A percentile compares a stretch with the other conserved stretches of the same genome.
Evolutionary conservation across 2,888 invertebrate genomes (phyloP).

Genomic region (Monopis laevigella): DNA sequence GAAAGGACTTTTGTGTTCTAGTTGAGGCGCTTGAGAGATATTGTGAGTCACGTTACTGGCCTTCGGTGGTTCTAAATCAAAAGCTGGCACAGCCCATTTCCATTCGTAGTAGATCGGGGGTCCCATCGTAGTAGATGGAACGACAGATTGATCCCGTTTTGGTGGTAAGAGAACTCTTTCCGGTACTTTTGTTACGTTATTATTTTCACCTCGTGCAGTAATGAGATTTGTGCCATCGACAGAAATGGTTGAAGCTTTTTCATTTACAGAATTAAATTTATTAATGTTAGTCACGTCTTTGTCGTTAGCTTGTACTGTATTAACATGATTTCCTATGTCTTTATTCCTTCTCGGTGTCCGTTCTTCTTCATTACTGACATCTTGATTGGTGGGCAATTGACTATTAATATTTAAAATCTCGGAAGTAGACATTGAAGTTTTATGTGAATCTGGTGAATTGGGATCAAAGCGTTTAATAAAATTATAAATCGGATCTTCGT

Average conservation of each 20-base stretch:
- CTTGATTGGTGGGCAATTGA: constrained; percentile 43
- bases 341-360: constrained; percentile 40
- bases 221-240: constrained; percentile 3
- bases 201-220: constrained; percentile 10
- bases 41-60: constrained; percentile 39
- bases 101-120: constrained; percentile 72
- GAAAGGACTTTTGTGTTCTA: constrained; percentile 33
- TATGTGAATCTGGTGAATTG: constrained; percentile 40
- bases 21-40: constrained; percentile 26
- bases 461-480: constrained; percentile 61
- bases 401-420: constrained; percentile 48
- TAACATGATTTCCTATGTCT: constrained; percentile 34
- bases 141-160: constrained; percentile 44
- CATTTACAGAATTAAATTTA: constrained; percentile 38
- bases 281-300: constrained; percentile 31
- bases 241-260: constrained; percentile 28
- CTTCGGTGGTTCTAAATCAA: constrained; percentile 66
- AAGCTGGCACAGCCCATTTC: constrained; percentile 72
- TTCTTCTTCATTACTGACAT: constrained; percentile 45
- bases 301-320: constrained; percentile 34
- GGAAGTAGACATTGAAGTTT: constrained; percentile 46
- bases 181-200: constrained; percentile 23
- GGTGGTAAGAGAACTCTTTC: constrained; percentile 61
- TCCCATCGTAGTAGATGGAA: constrained; percentile 62
- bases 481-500: constrained; percentile 37